Base-by-base conservation (phyloP, 2,888 invertebrate species). In the Aplocera efformata region DNA sequence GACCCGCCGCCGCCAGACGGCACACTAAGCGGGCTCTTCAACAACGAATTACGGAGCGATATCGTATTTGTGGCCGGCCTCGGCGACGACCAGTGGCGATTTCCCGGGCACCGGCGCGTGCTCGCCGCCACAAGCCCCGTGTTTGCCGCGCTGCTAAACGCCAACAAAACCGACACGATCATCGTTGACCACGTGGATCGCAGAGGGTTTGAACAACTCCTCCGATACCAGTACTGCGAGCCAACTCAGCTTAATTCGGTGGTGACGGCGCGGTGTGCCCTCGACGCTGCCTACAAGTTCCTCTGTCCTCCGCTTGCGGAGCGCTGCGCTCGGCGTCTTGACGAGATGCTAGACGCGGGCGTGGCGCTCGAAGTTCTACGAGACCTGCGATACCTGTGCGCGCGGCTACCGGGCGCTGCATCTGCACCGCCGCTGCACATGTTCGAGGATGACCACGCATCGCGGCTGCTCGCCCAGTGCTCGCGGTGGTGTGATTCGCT, bases 241-340 rank as follows among this genome's bases (percentile, higher is more conserved):
- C 89, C 90, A 1, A 89, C 91, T 7, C 80, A 89, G 32, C 85
- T 94, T 30, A 90, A 90, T 53, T 90, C 92, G 0, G 90, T 92
- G 6, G 82, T 82, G 7, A 92, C 92, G 1, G 93, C 94, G 4
- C 84, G 95, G 11, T 90, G 91, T 24, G 90, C 94, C 0, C 89
- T 95, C 13, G 92, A 93, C 50, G 93, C 93, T 1, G 94, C 94
- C 10, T 92, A 94, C 65, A 92, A 93, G 63, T 93, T 94, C 65
- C 83, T 94, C 29, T 93, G 94, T 57, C 90, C 91, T 4, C 92
- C 91, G 10, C 83, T 95, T 33, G 92, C 92, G 1, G 90, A 91
- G 48, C 88, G 91, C 42, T 94, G 94, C 62, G 91, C 93, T 11
- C 82, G 90, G 20, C 92, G 91, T 38, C 85, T 95, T 25, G 91